Conservation (phyloP, 2,113 vertebrate genomes). For the Spermophilus dauricus region DNA sequence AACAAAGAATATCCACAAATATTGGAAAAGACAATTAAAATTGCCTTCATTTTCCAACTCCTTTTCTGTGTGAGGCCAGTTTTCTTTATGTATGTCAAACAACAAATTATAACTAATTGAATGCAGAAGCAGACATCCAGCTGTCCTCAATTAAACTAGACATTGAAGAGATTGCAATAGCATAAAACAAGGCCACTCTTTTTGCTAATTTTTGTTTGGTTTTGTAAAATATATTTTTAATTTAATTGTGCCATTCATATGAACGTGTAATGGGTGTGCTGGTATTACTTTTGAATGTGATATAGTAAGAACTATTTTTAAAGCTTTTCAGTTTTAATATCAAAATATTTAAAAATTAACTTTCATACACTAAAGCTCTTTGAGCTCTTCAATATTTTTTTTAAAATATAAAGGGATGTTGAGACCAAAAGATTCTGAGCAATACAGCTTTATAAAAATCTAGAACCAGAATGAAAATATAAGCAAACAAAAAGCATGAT, state of each 20-base stretch:
- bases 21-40: not conserved
- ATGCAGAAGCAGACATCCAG: not conserved
- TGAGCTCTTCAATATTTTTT: not conserved
- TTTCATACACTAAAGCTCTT: not conserved
- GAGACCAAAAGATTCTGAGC: not conserved
- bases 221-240: not conserved
- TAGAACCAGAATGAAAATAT: not conserved
- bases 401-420: not conserved
- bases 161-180: not conserved
- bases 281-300: not conserved
- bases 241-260: not conserved
- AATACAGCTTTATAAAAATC: not conserved
- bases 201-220: not conserved
- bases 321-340: not conserved
- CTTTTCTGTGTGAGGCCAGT: not conserved
- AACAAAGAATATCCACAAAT: not conserved
- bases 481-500: not conserved
- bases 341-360: not conserved
- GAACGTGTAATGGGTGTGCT: not conserved
- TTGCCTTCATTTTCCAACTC: not conserved
- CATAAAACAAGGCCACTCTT: not conserved
- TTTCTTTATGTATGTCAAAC: not conserved
- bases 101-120: not conserved
- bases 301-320: conserved; percentile 4
- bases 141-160: not conserved